Base-by-base conservation (phyloP, 1,140 invertebrate genomes). In the Dendroctonus valens region DNA sequence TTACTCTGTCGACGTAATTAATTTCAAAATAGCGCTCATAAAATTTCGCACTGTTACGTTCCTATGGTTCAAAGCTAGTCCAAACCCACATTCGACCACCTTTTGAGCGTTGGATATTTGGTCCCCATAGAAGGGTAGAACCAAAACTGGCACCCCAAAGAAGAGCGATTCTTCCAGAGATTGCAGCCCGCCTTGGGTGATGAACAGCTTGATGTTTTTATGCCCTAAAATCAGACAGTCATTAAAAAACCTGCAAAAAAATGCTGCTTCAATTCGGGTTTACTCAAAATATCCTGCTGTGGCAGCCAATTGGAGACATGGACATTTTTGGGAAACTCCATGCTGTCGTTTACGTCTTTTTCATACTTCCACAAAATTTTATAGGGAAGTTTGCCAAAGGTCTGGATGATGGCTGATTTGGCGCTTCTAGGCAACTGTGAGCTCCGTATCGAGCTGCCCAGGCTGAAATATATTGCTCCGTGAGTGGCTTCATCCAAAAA, bases 341-440 rank as follows among this genome's bases (percentile, higher is more conserved):
- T 39, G 5, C 12, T 46, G 38, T 15, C 15, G 39, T 26, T 51
- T 7, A n/a, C n/a, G 0, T 58, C 54, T n/a, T 41, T 41, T n/a
- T 87, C 82, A 72, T 83, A 85, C 73, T 86, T 86, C 73, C 85
- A 84, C 9, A 86, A 71, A 0, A 87, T 78, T 6, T 79, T 79
- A 64, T 85, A 82, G 7, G 80, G 79, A 8, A 86, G 63, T 38
- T 77, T 76, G 0, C 77, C 78, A 66, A 87, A 79, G 0, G 77
- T 80, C n/a, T 80, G 59, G 8, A 73, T 15, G 49, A 81, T 73
- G 15, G 54, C 14, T 7, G 73, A 40, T 41, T 46, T 51, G 6
- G 53, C 14, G 62, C 6, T 72, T 7, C 5, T 44, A 0, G 84
- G 63, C 0, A 57, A 11, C 3, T 71, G 51, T 7, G 54, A 41